Evolutionary conservation across 1,140 invertebrate genomes (phyloP).

Genomic region (Drosophila baimaii): DNA sequence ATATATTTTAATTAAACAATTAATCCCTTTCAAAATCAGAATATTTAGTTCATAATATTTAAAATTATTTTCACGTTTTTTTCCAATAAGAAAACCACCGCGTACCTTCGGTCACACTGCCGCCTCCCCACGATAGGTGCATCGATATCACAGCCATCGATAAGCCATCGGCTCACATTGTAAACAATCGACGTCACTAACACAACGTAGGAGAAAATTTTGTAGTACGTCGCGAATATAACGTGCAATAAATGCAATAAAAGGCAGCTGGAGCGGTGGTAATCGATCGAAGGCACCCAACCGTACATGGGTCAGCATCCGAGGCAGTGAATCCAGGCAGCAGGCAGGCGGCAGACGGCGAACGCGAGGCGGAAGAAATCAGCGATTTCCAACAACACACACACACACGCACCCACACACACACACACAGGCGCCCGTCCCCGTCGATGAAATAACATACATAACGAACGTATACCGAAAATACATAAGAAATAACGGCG

Average conservation of each 20-base stretch:
- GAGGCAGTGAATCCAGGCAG: constrained; percentile 50
- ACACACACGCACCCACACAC: constrained; percentile 39
- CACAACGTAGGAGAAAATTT: constrained; percentile 59
- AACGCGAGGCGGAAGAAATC: constrained; percentile 16
- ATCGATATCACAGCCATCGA: constrained; percentile 3
- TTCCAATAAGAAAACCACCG: neutral
- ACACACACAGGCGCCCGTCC: constrained; percentile 40
- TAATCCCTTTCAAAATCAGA: too few relatives aligned
- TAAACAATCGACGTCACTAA: constrained; percentile 29
- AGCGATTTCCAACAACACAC: constrained; percentile 50
- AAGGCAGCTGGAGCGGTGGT: constrained; percentile 46
- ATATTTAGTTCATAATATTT: too few relatives aligned
- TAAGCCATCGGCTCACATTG: constrained; percentile 12
- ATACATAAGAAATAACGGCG: constrained; percentile 69
- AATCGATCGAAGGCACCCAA: constrained; percentile 59
- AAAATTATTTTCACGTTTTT: neutral
- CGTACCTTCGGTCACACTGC: neutral
- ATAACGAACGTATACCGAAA: constrained; percentile 79
- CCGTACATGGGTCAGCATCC: constrained; percentile 58
- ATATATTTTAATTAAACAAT: too few relatives aligned
- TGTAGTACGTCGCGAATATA: constrained; percentile 58
- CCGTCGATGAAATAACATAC: constrained; percentile 77
- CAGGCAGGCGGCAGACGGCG: constrained; percentile 28
- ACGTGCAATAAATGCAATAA: constrained; percentile 68
- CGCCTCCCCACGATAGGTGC: neutral